Percentiles rank a stretch among this genome's conserved stretches.
Evolutionary conservation across 2,888 invertebrate genomes (phyloP).

Genomic region (Limulus polyphemus): DNA sequence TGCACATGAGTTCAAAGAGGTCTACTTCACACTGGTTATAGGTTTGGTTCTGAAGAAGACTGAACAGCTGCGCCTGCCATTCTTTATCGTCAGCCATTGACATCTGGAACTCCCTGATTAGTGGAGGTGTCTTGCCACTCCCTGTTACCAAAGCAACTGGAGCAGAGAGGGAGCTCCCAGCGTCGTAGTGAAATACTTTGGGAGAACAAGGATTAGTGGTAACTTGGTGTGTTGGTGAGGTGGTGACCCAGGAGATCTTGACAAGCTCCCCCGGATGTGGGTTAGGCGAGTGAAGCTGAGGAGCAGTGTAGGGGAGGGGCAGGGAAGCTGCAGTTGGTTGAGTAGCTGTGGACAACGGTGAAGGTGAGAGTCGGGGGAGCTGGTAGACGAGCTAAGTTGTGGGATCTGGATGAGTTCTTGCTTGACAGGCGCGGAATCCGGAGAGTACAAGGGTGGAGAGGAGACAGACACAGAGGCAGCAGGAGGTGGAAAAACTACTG

Average conservation of each 20-base stretch:
- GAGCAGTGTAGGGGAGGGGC: slow-evolving; percentile 8
- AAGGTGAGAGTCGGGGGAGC: slow-evolving; percentile 31
- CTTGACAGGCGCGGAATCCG: slow-evolving; percentile 40
- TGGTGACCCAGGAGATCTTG: too few relatives aligned
- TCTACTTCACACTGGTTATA: slow-evolving; percentile 97
- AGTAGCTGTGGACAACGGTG: slow-evolving; percentile 22
- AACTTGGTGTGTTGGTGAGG: slow-evolving; percentile 15
- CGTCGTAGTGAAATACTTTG: slow-evolving; percentile 1
- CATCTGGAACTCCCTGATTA: slow-evolving; percentile 86
- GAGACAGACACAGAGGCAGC: slow-evolving; percentile 5
- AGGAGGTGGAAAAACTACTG: slow-evolving; percentile 20
- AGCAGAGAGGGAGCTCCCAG: slow-evolving; percentile 52
- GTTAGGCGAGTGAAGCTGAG: slow-evolving; percentile 46
- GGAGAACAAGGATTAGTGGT: not conserved
- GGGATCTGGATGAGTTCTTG: slow-evolving; percentile 88
- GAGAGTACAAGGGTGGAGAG: slow-evolving; percentile 17
- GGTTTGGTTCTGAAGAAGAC: slow-evolving; percentile 86
- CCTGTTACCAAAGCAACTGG: slow-evolving; percentile 29
- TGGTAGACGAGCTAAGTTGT: slow-evolving; percentile 43
- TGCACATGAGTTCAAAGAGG: slow-evolving; percentile 94
- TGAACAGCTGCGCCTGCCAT: slow-evolving; percentile 88
- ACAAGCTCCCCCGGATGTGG: not conserved
- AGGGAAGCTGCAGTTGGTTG: slow-evolving; percentile 8
- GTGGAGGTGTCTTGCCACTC: slow-evolving; percentile 51
- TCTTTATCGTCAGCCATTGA: slow-evolving; percentile 81